These are phyloP conservation scores for Polypterus bichir DNA, from an alignment of 2,113 vertebrate species.

Conservation along the genomic window DNA sequence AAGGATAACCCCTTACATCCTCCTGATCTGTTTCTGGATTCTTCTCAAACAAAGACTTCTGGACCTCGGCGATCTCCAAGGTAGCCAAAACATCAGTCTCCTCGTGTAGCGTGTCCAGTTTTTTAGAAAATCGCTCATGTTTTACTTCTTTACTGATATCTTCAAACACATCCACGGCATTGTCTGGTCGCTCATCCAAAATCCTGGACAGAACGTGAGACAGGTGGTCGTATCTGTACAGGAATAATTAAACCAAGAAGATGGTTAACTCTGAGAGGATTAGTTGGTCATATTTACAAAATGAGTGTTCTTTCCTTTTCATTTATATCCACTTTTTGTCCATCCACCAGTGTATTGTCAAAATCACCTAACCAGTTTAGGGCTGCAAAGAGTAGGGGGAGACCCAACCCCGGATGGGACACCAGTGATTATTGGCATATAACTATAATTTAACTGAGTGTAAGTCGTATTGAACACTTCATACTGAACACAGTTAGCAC, in stretches of 20 bases:
- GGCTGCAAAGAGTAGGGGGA: too few relatives aligned
- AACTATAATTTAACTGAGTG: too few relatives aligned
- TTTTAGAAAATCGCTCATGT: slow-evolving; percentile 42
- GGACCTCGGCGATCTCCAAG: slow-evolving; percentile 44
- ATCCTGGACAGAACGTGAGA: slow-evolving; percentile 46
- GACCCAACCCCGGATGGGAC: too few relatives aligned
- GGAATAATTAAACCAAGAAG: neutral
- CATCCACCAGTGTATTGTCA: too few relatives aligned
- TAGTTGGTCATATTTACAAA: neutral
- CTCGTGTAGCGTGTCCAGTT: slow-evolving; percentile 48
- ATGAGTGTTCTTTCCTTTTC: neutral
- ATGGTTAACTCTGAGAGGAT: neutral
- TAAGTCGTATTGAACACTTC: too few relatives aligned
- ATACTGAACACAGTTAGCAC: too few relatives aligned
- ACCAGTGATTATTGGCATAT: too few relatives aligned
- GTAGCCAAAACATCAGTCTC: slow-evolving; percentile 36
- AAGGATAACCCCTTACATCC: neutral
- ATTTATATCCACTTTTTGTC: too few relatives aligned
- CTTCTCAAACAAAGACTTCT: slow-evolving; percentile 45
- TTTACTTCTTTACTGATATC: slow-evolving; percentile 55
- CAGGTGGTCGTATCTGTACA: slow-evolving; percentile 56
- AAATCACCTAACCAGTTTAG: too few relatives aligned
- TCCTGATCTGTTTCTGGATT: slow-evolving; percentile 34
- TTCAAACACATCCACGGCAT: slow-evolving; percentile 56
- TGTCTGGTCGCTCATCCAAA: slow-evolving; percentile 47